Conservation (phyloP, 2,113 vertebrate genomes). For the Struthidea cinerea region DNA sequence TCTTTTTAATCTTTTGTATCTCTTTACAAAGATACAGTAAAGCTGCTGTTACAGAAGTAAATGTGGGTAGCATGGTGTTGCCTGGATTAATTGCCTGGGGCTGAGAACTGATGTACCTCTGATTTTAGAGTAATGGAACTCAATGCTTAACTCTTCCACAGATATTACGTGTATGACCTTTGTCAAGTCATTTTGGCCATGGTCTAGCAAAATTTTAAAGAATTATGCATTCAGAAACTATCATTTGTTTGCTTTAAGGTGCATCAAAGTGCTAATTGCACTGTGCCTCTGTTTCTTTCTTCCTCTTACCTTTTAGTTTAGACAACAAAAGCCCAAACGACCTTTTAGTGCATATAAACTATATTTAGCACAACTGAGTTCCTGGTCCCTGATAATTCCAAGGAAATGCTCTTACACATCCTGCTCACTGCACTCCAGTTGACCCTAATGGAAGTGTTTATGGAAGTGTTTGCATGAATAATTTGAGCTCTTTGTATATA, state of each 20-base stretch:
- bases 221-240: not conserved
- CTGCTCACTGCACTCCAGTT: not conserved
- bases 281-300: not conserved
- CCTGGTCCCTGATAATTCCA: not conserved
- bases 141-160: not conserved
- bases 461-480: slow-evolving; percentile 8
- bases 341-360: not conserved
- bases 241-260: not conserved
- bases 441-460: slow-evolving; percentile 19
- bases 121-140: not conserved
- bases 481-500: not conserved
- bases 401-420: not conserved
- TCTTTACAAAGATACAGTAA: not conserved
- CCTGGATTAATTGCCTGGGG: not conserved
- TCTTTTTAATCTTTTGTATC: not conserved
- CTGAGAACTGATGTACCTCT: not conserved
- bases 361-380: not conserved
- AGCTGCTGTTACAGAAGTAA: not conserved
- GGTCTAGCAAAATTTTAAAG: not conserved
- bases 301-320: not conserved
- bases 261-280: not conserved
- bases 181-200: not conserved
- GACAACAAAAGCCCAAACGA: not conserved
- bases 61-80: not conserved
- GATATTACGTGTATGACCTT: not conserved